These are phyloP conservation scores for Anoncus sp. DNA, from an alignment of 2,888 invertebrate genomes.

Conservation along the genomic window DNA sequence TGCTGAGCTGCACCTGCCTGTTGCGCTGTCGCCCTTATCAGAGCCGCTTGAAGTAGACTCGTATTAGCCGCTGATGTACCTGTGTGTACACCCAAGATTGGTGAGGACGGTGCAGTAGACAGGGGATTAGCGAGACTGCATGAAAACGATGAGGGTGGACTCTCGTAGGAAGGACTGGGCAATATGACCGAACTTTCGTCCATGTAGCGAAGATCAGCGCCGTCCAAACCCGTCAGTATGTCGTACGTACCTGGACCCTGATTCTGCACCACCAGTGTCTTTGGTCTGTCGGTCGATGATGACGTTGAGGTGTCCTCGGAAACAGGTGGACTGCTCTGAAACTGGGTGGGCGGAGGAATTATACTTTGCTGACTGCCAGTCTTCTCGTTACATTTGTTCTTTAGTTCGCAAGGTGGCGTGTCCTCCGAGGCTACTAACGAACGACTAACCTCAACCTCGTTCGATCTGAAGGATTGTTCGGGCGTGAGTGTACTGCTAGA, in stretches of 20 bases:
- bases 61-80: conserved; percentile 85
- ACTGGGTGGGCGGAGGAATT: conserved; percentile 90
- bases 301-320: conserved; percentile 86
- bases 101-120: conserved; percentile 86
- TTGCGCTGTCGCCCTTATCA: conserved; percentile 88
- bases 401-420: conserved; percentile 72
- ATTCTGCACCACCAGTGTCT: conserved; percentile 71
- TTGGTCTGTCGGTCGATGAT: conserved; percentile 75
- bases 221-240: conserved; percentile 91
- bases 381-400: conserved; percentile 67
- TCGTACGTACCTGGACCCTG: conserved; percentile 89
- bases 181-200: conserved; percentile 95
- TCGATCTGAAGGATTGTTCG: conserved; percentile 75
- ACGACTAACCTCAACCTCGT: conserved; percentile 63
- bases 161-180: conserved; percentile 91
- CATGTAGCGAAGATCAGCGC: conserved; percentile 95
- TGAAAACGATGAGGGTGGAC: conserved; percentile 87
- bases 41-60: conserved; percentile 89
- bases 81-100: conserved; percentile 84
- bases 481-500: conserved; percentile 82
- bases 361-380: conserved; percentile 85
- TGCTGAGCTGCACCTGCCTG: conserved; percentile 83
- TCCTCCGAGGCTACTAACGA: conserved; percentile 68
- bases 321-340: conserved; percentile 88
- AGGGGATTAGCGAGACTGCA: conserved; percentile 80